These are phyloP conservation scores for Delphinus delphis DNA, from an alignment of 2,113 vertebrate species.

Conservation along the genomic window DNA sequence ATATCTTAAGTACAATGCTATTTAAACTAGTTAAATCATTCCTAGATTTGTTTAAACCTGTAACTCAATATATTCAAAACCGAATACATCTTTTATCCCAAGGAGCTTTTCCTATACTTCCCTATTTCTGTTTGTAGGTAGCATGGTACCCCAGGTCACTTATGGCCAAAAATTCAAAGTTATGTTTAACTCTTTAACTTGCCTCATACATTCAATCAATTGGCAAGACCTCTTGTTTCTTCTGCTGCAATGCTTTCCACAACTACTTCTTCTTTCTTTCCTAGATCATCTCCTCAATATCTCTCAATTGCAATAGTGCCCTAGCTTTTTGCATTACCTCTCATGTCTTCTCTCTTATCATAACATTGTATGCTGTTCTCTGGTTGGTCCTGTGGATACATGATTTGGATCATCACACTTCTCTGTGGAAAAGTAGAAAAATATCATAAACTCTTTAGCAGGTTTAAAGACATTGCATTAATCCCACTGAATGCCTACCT, in stretches of 20 bases:
- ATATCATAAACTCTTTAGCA: not conserved
- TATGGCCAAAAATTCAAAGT: not conserved
- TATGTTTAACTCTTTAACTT: not conserved
- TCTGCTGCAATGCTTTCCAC: not conserved
- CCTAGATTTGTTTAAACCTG: not conserved
- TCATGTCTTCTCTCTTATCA: not conserved
- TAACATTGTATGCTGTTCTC: not conserved
- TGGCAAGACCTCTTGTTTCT: not conserved
- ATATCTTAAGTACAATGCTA: not conserved
- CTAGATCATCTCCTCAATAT: not conserved
- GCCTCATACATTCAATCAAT: not conserved
- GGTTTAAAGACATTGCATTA: not conserved
- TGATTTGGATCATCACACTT: not conserved
- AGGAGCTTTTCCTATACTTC: not conserved
- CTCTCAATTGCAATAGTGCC: not conserved
- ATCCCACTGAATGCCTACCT: not conserved
- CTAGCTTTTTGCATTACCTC: not conserved
- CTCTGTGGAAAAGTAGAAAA: not conserved
- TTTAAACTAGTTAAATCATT: conserved; percentile 41
- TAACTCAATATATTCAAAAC: not conserved
- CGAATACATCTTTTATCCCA: not conserved
- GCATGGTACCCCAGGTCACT: not conserved
- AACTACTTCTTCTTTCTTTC: not conserved
- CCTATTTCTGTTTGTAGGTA: not conserved
- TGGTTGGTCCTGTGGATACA: not conserved